Evolutionary conservation across 2,888 invertebrate species (phyloP).

Genomic region (Drosophila falleni): DNA sequence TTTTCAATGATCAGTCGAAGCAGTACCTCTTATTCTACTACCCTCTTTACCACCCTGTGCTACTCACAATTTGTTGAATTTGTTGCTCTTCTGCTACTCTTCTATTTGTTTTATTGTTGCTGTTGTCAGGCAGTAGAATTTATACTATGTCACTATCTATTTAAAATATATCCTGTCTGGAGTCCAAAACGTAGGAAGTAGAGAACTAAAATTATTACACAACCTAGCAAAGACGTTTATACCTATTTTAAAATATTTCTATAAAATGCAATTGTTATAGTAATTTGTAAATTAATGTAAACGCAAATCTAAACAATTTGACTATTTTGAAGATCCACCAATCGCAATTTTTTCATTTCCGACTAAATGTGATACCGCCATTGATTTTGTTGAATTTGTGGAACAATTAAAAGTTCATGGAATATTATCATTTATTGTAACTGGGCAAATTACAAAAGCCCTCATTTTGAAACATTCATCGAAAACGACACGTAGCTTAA

Average conservation of each 20-base stretch:
- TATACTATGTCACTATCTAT: background rate
- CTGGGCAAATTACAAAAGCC: conserved; percentile 17
- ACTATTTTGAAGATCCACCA: too few species aligned
- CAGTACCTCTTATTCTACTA: conserved; percentile 3
- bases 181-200: too few species aligned
- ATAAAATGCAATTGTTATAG: too few species aligned
- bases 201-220: too few species aligned
- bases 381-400: conserved; percentile 50
- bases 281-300: too few species aligned
- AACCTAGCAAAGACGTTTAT: too few species aligned
- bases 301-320: too few species aligned
- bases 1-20: conserved; percentile 43
- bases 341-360: too few species aligned
- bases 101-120: conserved; percentile 2
- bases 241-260: too few species aligned
- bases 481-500: conserved; percentile 9
- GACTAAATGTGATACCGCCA: conserved; percentile 10
- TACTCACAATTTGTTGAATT: conserved; percentile 23
- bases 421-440: conserved; percentile 21
- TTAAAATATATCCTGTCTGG: background rate
- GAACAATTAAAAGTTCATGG: background rate
- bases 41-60: background rate
- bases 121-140: conserved; percentile 21
- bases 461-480: conserved; percentile 5
- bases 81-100: conserved; percentile 34